phyloP scores from a whole-genome alignment of 1,140 invertebrate species.

The Magallana gigas region DNA sequence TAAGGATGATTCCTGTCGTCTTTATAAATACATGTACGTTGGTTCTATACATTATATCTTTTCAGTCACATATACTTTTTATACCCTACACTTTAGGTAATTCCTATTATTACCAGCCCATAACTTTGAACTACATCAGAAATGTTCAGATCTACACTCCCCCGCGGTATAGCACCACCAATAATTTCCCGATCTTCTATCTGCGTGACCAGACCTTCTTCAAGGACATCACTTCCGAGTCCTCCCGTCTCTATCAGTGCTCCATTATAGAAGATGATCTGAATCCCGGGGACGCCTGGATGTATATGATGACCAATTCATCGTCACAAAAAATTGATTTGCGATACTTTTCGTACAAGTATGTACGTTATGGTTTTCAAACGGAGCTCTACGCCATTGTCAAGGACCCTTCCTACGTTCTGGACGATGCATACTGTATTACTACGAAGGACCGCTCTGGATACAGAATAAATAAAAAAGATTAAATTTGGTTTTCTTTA shows the following conservation, averaged over 20 bases:
- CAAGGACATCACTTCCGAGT: background rate
- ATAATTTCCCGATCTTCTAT: background rate
- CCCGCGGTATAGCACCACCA: background rate
- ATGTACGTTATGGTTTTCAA: background rate
- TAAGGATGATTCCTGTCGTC: no score
- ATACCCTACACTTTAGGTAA: no score
- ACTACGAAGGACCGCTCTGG: background rate
- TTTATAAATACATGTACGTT: no score
- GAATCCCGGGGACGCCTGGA: background rate
- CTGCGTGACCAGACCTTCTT: background rate
- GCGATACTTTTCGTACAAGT: background rate
- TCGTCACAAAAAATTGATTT: background rate
- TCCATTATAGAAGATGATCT: background rate
- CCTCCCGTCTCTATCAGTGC: background rate
- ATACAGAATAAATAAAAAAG: background rate
- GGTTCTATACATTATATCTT: no score
- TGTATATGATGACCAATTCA: slow-evolving; percentile 4
- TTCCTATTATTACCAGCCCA: background rate
- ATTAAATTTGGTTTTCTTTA: no score
- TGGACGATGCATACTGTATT: background rate
- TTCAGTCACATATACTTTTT: no score
- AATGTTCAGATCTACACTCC: background rate
- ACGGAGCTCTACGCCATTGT: background rate
- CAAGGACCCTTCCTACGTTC: background rate
- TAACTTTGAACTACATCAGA: background rate